phyloP scores from a whole-genome alignment of 2,113 vertebrate species.

The Enhydra lutris region DNA sequence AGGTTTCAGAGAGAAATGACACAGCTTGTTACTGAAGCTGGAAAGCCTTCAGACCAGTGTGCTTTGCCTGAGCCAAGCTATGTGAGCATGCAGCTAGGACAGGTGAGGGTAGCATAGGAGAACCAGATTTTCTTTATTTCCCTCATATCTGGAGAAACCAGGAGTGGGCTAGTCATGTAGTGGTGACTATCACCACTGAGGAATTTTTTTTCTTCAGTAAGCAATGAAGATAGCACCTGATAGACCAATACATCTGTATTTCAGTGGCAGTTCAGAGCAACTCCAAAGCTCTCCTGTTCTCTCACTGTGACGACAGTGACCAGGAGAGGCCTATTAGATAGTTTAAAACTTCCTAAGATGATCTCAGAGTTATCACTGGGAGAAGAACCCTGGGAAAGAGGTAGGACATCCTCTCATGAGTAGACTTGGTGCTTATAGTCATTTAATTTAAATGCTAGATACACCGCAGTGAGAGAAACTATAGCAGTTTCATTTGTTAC shows the following conservation, averaged over 20 bases:
- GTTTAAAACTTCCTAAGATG: neutral
- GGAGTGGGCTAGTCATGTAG: neutral
- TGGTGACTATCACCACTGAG: neutral
- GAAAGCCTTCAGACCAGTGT: neutral
- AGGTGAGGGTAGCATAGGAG: neutral
- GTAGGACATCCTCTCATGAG: neutral
- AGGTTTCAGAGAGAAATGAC: neutral
- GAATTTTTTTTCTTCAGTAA: neutral
- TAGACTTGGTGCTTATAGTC: neutral
- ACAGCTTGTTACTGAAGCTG: neutral
- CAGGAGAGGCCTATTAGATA: neutral
- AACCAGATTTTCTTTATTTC: neutral
- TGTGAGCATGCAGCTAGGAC: fast-evolving
- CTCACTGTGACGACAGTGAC: neutral
- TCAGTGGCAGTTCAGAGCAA: neutral
- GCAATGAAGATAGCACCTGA: neutral
- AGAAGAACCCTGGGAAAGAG: neutral
- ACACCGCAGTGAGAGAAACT: neutral
- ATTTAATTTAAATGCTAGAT: neutral
- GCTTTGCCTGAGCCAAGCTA: neutral
- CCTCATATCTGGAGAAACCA: neutral
- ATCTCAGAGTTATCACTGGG: neutral
- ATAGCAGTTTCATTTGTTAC: neutral
- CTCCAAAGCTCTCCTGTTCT: neutral
- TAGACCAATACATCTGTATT: neutral